Evolutionary conservation across 2,888 invertebrate species (phyloP), one percentile per base, ranked within the genome.

Genomic region (Amiota mariae): DNA sequence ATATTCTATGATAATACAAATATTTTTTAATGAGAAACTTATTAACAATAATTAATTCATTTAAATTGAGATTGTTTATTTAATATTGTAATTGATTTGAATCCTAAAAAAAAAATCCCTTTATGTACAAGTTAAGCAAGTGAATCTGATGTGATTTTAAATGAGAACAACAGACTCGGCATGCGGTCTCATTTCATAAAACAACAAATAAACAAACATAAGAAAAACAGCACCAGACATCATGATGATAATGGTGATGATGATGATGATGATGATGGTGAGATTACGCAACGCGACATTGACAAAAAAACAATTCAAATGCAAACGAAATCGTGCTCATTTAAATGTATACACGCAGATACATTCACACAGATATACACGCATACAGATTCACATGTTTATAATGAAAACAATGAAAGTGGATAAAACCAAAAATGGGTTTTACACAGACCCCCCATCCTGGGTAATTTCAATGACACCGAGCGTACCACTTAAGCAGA

Each of bases 111-210:
- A 36, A 24, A 6, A 36, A 36, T 36, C 36, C 36, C 6, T 36
- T 36, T 36, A 6, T 9, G 36, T 61, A 61, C 61, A n/a, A 10
- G 18, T 61, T 9, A 13, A 15, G 36, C 61, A 18, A 20, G 15
- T 61, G 20, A 11, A 66, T 66, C 75, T 51, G 66, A 57, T 59
- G 54, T 75, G 67, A 75, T 75, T 75, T 75, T 36, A 36, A 6
- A 51, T 67, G 71, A 73, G 67, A 63, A 72, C 70, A 59, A 59
- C 15, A 59, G 24, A 59, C 59, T 15, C 59, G 24, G 59, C 59
- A 59, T 59, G 59, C 12, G 59, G 59, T 59, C 18, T 12, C 59
- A 18, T 24, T 36, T 36, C 6, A 59, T n/a, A 59, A 11, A 59
- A 11, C 10, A 20, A 73, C 73, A 75, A 72, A 68, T 74, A 73